A percentile compares a stretch with the other conserved stretches of the same genome.
Evolutionary conservation across 2,888 invertebrate genomes (phyloP).

Genomic region (Dasypogon diadema): DNA sequence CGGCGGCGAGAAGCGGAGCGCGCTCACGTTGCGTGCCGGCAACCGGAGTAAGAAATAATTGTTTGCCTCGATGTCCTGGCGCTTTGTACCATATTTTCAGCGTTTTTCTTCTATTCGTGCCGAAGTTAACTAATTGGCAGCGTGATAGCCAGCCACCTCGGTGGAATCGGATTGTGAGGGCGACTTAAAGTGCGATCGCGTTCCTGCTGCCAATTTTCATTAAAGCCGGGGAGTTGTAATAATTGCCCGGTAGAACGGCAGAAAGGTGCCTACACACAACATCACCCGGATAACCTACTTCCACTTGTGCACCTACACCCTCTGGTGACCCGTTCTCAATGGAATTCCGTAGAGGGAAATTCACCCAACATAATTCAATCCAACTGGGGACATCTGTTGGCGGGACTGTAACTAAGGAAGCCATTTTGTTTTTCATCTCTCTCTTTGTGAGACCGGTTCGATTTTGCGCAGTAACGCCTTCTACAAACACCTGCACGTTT

Average conservation of each 20-base stretch:
- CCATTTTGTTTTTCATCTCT: constrained; percentile 65
- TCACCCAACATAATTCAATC: constrained; percentile 24
- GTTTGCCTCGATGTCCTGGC: constrained; percentile 31
- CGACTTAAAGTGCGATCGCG: constrained; percentile 36
- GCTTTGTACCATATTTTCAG: constrained; percentile 12
- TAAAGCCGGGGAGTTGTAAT: constrained; percentile 7
- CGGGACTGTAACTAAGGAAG: constrained; percentile 63
- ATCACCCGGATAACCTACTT: constrained; percentile 29
- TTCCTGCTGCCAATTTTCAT: constrained; percentile 43
- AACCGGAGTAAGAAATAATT: constrained; percentile 7
- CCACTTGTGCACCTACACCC: constrained; percentile 14
- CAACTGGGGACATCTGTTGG: constrained; percentile 66
- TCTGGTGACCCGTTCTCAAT: background rate
- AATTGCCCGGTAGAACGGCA: constrained; percentile 15
- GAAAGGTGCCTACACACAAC: constrained; percentile 24
- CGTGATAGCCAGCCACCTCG: constrained; percentile 27
- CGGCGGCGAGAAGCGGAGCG: background rate
- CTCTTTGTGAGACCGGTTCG: constrained; percentile 41
- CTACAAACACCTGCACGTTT: constrained; percentile 51
- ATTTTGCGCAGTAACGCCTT: constrained; percentile 57
- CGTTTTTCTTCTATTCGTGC: constrained; percentile 18
- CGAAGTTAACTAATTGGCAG: constrained; percentile 43
- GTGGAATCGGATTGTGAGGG: background rate
- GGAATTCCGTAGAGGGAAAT: background rate
- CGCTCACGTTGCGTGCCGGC: constrained; percentile 38